Evolutionary conservation across 2,113 vertebrate genomes (phyloP), one percentile per base, ranked within the genome.

Genomic region (Megalops atlanticus): DNA sequence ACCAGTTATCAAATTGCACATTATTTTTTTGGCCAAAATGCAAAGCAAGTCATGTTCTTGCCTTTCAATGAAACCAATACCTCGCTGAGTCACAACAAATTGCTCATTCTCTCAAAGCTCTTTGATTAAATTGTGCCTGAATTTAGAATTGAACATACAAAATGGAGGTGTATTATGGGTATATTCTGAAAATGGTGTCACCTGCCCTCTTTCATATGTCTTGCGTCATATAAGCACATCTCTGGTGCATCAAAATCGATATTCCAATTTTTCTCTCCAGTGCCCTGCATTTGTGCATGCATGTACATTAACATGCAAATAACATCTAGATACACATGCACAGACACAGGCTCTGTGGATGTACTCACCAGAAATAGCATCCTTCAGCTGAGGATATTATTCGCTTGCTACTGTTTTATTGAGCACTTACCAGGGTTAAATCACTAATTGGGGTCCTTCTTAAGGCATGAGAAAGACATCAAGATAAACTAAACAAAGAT

Each of bases 401-500:
- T 74, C 72, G 27, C 43, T 74, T 24, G 18, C 2, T 35, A 0
- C 38, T 27, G 8, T 43, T 74, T 74, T 74, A 74, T 4, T 4
- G 43, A 74, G 36, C 40, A n/a, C 10, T 74, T 74, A 43, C 21
- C 35, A 74, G 72, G n/a, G 36, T 74, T 74, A 39, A 74, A 40
- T 41, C 40, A 41, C 72, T 74, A 43, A 74, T 74, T 74, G n/a
- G 24, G 39, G 41, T 74, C 72, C 43, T 41, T 86, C 41, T 24
- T 81, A 84, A 83, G 89, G 88, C 89, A 86, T 88, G 85, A 87
- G 90, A 90, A 91, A 90, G 89, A 88, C 90, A 92, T 90, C 91
- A 93, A 84, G 90, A 88, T 90, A 91, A 90, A 91, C 91, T 91
- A 92, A 90, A 86, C 81, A 84, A 87, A 89, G 90, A 92, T 92